phyloP scores from a whole-genome alignment of 37 sponge, comb jelly and placozoan genomes.

The Dysidea cf. avara region DNA sequence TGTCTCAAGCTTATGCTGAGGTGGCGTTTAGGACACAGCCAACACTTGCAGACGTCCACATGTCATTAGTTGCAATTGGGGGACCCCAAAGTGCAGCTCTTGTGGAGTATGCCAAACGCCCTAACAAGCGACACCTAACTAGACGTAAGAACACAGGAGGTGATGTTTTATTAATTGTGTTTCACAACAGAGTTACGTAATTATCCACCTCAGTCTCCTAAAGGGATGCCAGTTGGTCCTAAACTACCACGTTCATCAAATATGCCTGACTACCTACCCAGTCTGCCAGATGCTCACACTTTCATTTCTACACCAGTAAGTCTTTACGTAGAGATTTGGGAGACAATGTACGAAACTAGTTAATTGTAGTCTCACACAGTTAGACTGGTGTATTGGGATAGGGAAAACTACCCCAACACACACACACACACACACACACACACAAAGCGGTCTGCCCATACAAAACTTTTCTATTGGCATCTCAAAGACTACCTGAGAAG shows the following conservation, averaged over 20 bases:
- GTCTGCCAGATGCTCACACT: slow-evolving; percentile 83
- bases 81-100: not conserved
- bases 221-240: slow-evolving; percentile 49
- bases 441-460: no score
- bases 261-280: slow-evolving; percentile 59
- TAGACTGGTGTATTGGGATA: no score
- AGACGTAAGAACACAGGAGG: slow-evolving; percentile 46
- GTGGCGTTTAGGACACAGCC: slow-evolving; percentile 60
- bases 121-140: slow-evolving; percentile 65
- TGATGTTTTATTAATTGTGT: not conserved
- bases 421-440: no score
- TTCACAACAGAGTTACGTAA: slow-evolving; percentile 37
- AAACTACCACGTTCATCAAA: slow-evolving; percentile 47
- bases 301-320: slow-evolving; percentile 79
- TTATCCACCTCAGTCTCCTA: slow-evolving; percentile 34
- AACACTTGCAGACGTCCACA: slow-evolving; percentile 64
- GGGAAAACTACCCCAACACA: no score
- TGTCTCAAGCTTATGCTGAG: slow-evolving; percentile 58
- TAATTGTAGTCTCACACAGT: no score
- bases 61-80: slow-evolving; percentile 61
- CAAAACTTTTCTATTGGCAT: no score
- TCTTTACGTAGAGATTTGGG: no score
- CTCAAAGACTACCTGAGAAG: no score
- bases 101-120: slow-evolving; percentile 54
- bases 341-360: no score